Conservation (phyloP, 2,888 invertebrate genomes). For the Himalopsyche kuldschensis region DNA sequence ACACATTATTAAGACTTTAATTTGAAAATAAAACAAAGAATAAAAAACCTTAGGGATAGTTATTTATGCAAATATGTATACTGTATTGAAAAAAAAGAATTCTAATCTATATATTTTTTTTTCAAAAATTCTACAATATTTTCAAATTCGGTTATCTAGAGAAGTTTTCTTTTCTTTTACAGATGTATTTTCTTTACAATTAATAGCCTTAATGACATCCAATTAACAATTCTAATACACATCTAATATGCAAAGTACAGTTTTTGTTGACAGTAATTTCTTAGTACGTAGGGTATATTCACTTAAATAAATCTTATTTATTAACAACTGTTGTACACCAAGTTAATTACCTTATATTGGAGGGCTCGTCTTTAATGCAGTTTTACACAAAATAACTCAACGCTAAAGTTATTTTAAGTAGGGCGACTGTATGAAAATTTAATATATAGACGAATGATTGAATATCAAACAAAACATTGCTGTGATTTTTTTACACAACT, state of each 20-base stretch:
- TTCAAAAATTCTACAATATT: conserved; percentile 21
- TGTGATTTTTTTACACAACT: neutral
- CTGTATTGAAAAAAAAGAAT: neutral
- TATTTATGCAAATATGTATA: neutral
- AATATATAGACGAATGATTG: neutral
- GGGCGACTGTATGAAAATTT: neutral
- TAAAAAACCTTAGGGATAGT: neutral
- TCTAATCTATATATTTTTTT: conserved; percentile 3
- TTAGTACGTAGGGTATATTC: conserved; percentile 29
- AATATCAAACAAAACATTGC: neutral
- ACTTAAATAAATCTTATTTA: conserved; percentile 8
- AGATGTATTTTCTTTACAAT: conserved; percentile 17
- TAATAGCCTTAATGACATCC: conserved; percentile 29
- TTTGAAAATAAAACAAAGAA: conserved; percentile 2
- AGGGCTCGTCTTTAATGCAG: conserved; percentile 22
- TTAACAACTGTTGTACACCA: conserved; percentile 30
- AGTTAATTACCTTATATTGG: conserved; percentile 31
- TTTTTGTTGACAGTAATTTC: conserved; percentile 23
- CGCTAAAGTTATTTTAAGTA: neutral
- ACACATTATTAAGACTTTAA: neutral
- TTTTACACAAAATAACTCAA: neutral
- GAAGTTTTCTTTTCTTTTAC: conserved; percentile 33
- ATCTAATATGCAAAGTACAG: conserved; percentile 30
- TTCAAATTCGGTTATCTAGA: conserved; percentile 38
- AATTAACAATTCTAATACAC: conserved; percentile 37